phyloP scores from a whole-genome alignment of 2,797 vertebrate genomes.

The Falco columbarius region DNA sequence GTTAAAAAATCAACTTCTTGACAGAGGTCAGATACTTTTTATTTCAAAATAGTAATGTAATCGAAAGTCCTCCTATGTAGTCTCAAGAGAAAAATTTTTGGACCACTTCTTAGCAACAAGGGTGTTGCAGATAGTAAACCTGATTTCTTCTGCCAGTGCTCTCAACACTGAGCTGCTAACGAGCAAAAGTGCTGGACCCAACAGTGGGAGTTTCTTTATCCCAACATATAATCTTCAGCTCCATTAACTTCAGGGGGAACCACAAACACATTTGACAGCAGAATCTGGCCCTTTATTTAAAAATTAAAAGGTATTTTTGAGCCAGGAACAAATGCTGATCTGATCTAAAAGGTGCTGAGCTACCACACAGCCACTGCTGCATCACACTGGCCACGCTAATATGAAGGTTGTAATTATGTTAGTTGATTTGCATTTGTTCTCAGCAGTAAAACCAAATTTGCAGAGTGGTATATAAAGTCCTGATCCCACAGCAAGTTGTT shows the following conservation, averaged over 20 bases:
- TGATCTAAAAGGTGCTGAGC: not conserved
- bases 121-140: not conserved
- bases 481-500: not conserved
- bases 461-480: not conserved
- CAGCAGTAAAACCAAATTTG: not conserved
- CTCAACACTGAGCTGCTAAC: not conserved
- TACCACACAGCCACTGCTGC: not conserved
- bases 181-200: not conserved
- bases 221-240: not conserved
- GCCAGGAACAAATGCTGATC: not conserved
- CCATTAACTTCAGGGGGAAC: not conserved
- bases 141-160: not conserved
- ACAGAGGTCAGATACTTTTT: not conserved
- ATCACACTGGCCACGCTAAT: not conserved
- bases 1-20: not conserved
- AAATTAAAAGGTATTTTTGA: not conserved
- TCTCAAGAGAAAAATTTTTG: not conserved
- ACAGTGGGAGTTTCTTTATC: not conserved
- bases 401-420: not conserved
- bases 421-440: not conserved
- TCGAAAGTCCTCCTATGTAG: not conserved
- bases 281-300: not conserved
- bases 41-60: not conserved
- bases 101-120: not conserved
- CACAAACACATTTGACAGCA: not conserved